Base-by-base conservation (phyloP, 64 coral and sea anemone genomes). In the Orbicella faveolata region DNA sequence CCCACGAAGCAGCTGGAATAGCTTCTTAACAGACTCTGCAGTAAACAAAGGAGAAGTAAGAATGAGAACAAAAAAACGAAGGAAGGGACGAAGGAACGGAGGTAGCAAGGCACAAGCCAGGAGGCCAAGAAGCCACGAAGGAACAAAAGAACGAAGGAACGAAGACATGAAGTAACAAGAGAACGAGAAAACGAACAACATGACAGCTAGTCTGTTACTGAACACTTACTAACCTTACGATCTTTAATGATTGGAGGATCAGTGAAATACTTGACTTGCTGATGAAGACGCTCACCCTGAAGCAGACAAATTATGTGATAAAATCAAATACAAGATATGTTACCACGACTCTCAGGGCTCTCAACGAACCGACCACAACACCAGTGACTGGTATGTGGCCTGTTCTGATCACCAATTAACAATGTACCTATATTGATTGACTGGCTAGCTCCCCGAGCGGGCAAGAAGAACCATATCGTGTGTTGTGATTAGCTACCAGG, bases 211-310 rank as follows among this genome's bases (percentile, higher is more conserved):
- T 48, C 44, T 48, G 44, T 6, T 48, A 48, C 0, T 48, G 44
- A 48, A 48, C 44, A 6, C 7, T 70, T 35, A 92, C 95, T 64
- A 63, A 96, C 97, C 91, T 96, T 99, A 26, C 90, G 90, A 57
- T 99, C 94, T 84, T 99, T 99, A 63, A 99, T 90, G 4, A 99
- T 65, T 14, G 94, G 97, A 52, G 97, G 97, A 75, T 99, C 88
- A 20, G 94, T 89, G 72, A 99, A 99, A 75, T 91, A 70, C 16
- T 86, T 23, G 35, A 83, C 67, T 75, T 93, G 94, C 14, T 96
- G 83, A 37, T 93, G 91, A 25, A 93, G 88, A 69, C 97, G 83
- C 53, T 93, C 86, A 19, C 93, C 97, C 97, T 99, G 61, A 4
- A 62, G 53, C 48, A 84, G 19, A 77, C 6, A 26, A 3, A 52